A percentile compares a stretch with the other conserved stretches of the same genome.
These are phyloP conservation scores for Lucifuga dentata DNA, from an alignment of 2,113 vertebrate genomes.

Conservation along the genomic window DNA sequence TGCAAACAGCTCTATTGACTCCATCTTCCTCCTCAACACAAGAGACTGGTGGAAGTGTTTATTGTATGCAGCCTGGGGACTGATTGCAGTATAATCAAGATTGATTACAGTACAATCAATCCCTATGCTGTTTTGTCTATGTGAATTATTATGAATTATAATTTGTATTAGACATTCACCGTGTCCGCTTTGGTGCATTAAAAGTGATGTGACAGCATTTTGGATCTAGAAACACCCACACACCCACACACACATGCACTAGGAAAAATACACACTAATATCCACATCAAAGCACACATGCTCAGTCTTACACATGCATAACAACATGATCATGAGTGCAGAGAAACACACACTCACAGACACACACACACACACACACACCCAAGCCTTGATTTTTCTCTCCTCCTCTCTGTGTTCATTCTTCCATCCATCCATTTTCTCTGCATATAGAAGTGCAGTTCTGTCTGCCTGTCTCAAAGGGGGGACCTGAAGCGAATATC, in stretches of 20 bases:
- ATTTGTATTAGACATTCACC: conserved; percentile 55
- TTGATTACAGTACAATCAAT: background rate
- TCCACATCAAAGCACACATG: conserved; percentile 21
- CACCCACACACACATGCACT: conserved; percentile 2
- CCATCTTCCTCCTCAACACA: conserved; percentile 35
- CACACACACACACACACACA: conserved; percentile 3
- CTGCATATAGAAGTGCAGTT: conserved; percentile 43
- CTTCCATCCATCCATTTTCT: conserved; percentile 16
- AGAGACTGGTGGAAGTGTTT: conserved; percentile 58
- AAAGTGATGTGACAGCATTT: conserved; percentile 63
- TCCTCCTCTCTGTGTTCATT: conserved; percentile 24
- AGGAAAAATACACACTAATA: conserved; percentile 15
- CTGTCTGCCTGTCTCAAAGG: conserved; percentile 19
- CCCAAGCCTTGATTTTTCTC: conserved; percentile 8
- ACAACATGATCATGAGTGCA: conserved; percentile 4
- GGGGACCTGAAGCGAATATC: conserved; percentile 47
- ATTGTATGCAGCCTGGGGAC: conserved; percentile 58
- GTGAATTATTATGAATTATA: conserved; percentile 54
- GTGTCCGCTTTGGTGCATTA: conserved; percentile 43
- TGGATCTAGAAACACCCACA: conserved; percentile 25
- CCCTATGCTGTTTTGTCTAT: conserved; percentile 43
- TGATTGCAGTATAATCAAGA: conserved; percentile 46
- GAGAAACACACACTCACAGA: background rate
- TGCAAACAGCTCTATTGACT: conserved; percentile 46
- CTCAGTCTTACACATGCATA: conserved; percentile 7